A percentile compares a stretch with the other conserved stretches of the same genome.
phyloP scores from a whole-genome alignment of 2,888 invertebrate species.

The Aporophyla lueneburgensis region DNA sequence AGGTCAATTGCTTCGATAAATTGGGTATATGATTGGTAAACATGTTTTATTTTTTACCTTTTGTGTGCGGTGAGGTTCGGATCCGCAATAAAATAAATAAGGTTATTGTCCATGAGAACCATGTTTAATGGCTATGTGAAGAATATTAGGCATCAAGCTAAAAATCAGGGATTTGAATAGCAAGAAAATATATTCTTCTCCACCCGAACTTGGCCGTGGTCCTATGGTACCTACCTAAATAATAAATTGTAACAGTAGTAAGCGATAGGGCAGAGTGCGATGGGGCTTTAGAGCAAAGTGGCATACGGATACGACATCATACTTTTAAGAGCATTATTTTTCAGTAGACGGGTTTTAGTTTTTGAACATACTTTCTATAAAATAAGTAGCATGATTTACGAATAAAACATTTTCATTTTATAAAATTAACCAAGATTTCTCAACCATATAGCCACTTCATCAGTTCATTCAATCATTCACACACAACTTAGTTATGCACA shows the following conservation, averaged over 20 bases:
- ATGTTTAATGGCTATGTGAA: neutral
- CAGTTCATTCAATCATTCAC: constrained; percentile 5
- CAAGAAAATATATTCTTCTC: neutral
- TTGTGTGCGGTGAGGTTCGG: neutral
- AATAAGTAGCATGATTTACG: neutral
- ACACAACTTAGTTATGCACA: neutral
- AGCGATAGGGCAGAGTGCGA: no score
- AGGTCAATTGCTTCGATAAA: constrained; percentile 52
- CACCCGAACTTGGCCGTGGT: neutral
- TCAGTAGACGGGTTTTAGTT: no score
- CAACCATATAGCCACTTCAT: neutral
- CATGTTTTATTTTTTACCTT: constrained; percentile 1
- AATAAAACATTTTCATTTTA: neutral
- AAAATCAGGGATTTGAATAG: neutral
- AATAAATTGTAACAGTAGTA: no score
- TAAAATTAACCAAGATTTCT: neutral
- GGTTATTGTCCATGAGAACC: neutral
- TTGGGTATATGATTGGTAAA: constrained; percentile 27
- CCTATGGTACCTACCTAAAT: no score
- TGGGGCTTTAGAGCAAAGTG: no score
- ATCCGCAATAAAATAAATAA: constrained; percentile 6
- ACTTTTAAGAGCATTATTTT: no score
- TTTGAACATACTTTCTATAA: no score
- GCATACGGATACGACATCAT: no score
- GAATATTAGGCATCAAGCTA: neutral